Conservation (phyloP, 2,113 vertebrate species). For the Columba livia region DNA sequence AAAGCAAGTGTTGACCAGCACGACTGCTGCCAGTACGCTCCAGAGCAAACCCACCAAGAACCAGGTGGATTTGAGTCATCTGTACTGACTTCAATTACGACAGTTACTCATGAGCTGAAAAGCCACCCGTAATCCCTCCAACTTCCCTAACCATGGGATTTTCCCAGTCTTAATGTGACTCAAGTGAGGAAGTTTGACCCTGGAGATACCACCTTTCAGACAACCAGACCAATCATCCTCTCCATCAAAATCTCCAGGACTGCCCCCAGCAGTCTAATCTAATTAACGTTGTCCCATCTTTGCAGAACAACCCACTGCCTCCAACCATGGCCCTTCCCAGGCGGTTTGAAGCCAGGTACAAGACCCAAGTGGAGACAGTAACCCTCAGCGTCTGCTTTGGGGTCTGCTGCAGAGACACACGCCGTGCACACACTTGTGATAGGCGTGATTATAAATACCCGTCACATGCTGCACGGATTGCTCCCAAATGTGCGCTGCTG, state of each 20-base stretch:
- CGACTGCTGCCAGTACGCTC: fast-evolving
- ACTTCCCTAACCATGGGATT: background rate
- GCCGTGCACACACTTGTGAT: background rate
- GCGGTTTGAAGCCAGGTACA: background rate
- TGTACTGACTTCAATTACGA: background rate
- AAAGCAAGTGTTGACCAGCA: background rate
- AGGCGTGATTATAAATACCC: background rate
- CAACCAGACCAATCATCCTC: background rate
- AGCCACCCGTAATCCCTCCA: background rate
- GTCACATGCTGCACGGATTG: background rate
- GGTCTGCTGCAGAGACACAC: background rate
- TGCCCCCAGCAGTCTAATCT: background rate
- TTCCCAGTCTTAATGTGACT: background rate
- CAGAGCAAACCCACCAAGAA: background rate
- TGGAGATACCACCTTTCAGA: background rate
- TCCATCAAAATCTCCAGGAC: background rate
- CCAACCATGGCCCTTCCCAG: background rate
- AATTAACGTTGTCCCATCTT: background rate
- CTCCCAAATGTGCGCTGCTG: fast-evolving
- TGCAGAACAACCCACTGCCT: background rate
- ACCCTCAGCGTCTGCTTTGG: background rate
- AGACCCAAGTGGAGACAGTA: background rate
- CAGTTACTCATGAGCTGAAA: background rate
- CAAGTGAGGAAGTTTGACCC: background rate
- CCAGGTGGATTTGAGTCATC: background rate